Conservation (phyloP, 2,888 invertebrate genomes). For the Rhaphigaster nebulosa region DNA sequence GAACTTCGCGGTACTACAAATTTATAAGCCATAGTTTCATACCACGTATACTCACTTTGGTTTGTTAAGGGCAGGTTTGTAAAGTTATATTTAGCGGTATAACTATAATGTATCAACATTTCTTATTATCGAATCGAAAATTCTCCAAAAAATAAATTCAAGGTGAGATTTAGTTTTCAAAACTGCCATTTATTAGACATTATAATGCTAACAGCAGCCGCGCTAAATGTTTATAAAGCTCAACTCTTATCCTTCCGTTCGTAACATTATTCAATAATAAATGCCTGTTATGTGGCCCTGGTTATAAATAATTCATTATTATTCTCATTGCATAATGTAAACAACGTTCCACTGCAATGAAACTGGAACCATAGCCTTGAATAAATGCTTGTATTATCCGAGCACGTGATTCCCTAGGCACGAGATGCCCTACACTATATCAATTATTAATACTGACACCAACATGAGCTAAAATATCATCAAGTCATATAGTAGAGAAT, state of each 20-base stretch:
- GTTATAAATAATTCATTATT: slow-evolving; percentile 8
- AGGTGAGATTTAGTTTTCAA: too few species aligned
- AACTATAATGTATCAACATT: too few species aligned
- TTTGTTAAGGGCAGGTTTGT: too few species aligned
- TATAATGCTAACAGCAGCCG: too few species aligned
- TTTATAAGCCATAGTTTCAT: too few species aligned
- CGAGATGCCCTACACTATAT: neutral
- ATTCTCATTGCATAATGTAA: slow-evolving; percentile 38
- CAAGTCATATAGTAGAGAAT: neutral
- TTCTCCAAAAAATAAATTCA: too few species aligned
- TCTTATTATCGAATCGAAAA: too few species aligned
- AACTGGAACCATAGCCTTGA: slow-evolving; percentile 24
- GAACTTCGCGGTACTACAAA: too few species aligned
- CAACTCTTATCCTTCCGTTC: neutral
- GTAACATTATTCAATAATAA: neutral
- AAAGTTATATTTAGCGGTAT: too few species aligned
- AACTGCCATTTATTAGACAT: too few species aligned
- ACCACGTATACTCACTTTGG: too few species aligned
- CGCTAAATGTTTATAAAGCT: too few species aligned
- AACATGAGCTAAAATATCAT: neutral
- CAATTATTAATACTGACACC: neutral
- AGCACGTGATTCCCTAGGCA: neutral
- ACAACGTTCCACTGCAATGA: neutral
- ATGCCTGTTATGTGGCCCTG: neutral
- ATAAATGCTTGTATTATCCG: slow-evolving; percentile 24